Conservation (phyloP, 2,113 vertebrate species). For the Phylloscopus whistleri region DNA sequence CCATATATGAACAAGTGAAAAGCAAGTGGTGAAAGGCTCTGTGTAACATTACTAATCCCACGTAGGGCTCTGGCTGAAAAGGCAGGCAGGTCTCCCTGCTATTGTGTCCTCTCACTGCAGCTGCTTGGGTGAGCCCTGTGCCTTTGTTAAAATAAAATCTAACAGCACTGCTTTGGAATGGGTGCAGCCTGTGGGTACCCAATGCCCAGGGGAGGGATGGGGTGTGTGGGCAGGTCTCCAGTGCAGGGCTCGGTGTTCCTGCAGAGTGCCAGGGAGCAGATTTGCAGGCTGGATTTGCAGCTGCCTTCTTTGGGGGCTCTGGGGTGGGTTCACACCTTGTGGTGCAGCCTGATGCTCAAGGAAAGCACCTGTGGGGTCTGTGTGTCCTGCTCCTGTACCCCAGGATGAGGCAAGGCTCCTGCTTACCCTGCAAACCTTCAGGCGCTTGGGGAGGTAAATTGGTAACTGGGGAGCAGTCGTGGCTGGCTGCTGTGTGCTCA, state of each 20-base stretch:
- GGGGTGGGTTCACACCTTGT: neutral
- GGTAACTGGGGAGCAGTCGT: neutral
- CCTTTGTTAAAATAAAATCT: slow-evolving; percentile 8
- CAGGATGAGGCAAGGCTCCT: neutral
- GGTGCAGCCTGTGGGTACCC: neutral
- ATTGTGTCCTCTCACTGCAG: slow-evolving; percentile 10
- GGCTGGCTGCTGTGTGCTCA: neutral
- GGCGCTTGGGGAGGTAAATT: neutral
- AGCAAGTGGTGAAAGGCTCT: slow-evolving; percentile 65
- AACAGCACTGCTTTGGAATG: neutral
- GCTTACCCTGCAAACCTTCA: neutral
- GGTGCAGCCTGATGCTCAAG: fast-evolving
- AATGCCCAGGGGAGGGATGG: neutral
- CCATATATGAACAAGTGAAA: slow-evolving; percentile 59
- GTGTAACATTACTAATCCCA: slow-evolving; percentile 52
- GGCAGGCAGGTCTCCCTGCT: neutral
- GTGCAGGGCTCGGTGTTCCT: neutral
- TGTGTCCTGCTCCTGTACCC: neutral
- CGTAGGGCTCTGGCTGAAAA: neutral
- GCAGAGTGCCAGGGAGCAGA: neutral
- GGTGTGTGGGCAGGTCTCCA: neutral
- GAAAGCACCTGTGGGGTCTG: neutral
- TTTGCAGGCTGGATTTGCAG: neutral
- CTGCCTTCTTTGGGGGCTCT: neutral
- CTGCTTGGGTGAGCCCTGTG: slow-evolving; percentile 30